Evolutionary conservation across 2,888 invertebrate species (phyloP).

Genomic region (Cephus nigrinus): DNA sequence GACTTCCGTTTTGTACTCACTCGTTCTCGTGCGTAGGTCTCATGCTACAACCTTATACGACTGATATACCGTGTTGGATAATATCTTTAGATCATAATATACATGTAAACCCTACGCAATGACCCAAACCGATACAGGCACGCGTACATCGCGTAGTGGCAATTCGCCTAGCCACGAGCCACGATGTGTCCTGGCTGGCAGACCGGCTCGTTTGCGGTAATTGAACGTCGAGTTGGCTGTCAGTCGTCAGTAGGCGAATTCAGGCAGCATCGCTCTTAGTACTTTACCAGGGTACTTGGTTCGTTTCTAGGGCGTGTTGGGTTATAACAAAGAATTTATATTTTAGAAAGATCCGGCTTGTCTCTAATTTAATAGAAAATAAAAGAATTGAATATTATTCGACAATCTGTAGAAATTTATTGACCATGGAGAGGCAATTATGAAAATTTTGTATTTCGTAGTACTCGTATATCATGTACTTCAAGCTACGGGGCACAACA

Average conservation of each 20-base stretch:
- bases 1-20: background rate
- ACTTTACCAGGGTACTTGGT: background rate
- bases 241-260: background rate
- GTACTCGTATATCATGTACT: background rate
- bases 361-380: background rate
- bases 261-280: background rate
- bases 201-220: slow-evolving; percentile 2
- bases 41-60: background rate
- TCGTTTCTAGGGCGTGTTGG: background rate
- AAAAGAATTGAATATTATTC: background rate
- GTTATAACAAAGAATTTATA: background rate
- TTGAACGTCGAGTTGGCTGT: background rate
- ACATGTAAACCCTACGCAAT: background rate
- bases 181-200: background rate
- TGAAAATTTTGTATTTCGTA: background rate
- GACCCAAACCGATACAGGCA: background rate
- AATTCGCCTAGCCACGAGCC: background rate
- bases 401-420: background rate
- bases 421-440: background rate
- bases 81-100: background rate
- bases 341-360: background rate
- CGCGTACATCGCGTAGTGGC: background rate
- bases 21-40: background rate
- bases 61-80: background rate
- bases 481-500: background rate